phyloP scores from a whole-genome alignment of 2,797 vertebrate genomes.

The Syngnathus rostellatus region DNA sequence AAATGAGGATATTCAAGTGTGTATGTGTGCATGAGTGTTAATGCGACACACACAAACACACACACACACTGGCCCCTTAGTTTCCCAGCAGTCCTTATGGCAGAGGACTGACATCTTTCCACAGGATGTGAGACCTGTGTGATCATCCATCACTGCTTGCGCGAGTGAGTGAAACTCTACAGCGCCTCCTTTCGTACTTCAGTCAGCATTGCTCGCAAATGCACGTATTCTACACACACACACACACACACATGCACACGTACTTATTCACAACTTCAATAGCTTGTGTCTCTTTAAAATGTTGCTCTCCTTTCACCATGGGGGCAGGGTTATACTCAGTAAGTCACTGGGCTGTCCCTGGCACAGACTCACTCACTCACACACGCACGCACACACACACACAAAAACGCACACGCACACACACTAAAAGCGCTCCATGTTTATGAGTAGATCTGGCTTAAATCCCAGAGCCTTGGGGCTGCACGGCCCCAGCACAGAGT shows the following conservation, averaged over 20 bases:
- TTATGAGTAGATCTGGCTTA: constrained; percentile 70
- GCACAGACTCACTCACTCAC: constrained; percentile 59
- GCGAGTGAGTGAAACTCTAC: constrained; percentile 38
- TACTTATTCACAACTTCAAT: constrained; percentile 6
- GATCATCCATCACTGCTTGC: constrained; percentile 47
- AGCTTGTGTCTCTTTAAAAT: constrained; percentile 67
- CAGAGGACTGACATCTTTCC: constrained; percentile 60
- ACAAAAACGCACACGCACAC: constrained; percentile 37
- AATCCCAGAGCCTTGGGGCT: constrained; percentile 63
- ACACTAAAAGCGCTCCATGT: constrained; percentile 63
- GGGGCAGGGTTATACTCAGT: constrained; percentile 67
- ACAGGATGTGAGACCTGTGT: constrained; percentile 60
- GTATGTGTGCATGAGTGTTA: constrained; percentile 9
- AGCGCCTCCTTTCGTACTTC: constrained; percentile 53
- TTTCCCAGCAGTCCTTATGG: constrained; percentile 53
- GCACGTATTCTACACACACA: not conserved
- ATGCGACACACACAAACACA: not conserved
- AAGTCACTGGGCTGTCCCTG: constrained; percentile 78
- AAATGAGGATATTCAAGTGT: constrained; percentile 19
- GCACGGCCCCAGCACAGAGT: constrained; percentile 52
- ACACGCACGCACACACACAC: constrained; percentile 27
- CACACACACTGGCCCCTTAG: constrained; percentile 33
- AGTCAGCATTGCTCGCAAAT: constrained; percentile 19
- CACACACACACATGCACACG: not conserved
- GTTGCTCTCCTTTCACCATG: constrained; percentile 57